Evolutionary conservation across 1,140 invertebrate genomes (phyloP), one percentile per base, ranked within the genome.

Genomic region (Cryptotermes secundus): DNA sequence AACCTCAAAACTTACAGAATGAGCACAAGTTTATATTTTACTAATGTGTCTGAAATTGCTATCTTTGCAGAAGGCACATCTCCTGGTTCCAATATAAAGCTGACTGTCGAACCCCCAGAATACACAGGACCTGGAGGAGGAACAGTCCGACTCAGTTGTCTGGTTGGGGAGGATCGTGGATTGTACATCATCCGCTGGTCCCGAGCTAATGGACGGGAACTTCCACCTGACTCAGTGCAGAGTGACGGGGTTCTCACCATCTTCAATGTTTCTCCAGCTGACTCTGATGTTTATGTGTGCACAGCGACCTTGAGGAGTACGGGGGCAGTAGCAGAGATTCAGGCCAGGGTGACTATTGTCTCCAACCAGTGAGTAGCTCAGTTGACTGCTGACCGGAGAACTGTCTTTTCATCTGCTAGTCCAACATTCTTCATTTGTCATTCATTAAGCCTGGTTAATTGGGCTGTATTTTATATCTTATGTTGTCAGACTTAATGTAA

Each of bases 201-300:
- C 9, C 83, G 86, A 34, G 86, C 87, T 9, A 86, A 83, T 7
- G 85, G 72, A 31, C 34, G 42, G 12, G 26, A 53, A 22, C 87
- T 97, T 16, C 92, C 93, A 36, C 45, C 86, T 82, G 90, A 87
- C 90, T 93, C 91, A 87, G 92, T 80, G 87, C 91, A 87, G 89
- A 92, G 79, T 88, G 92, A 94, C 86, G 96, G 96, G 24, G 88
- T 94, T 0, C 89, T 99, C 22, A 95, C 92, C 34, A 94, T 99
- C 24, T 89, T 91, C 1, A 92, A 94, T 85, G 93, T 95, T 0
- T 90, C 89, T 9, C 90, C 91, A 12, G 91, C 91, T 24, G 95
- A 98, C 88, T 92, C 93, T 36, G 97, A 97, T 0, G 89, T 93
- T 22, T 99, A 99, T 88, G 91, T 96, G 9, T 99, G 98, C 88